Conservation (phyloP, 2,888 invertebrate genomes). For the Hemistola chrysoprasaria region DNA sequence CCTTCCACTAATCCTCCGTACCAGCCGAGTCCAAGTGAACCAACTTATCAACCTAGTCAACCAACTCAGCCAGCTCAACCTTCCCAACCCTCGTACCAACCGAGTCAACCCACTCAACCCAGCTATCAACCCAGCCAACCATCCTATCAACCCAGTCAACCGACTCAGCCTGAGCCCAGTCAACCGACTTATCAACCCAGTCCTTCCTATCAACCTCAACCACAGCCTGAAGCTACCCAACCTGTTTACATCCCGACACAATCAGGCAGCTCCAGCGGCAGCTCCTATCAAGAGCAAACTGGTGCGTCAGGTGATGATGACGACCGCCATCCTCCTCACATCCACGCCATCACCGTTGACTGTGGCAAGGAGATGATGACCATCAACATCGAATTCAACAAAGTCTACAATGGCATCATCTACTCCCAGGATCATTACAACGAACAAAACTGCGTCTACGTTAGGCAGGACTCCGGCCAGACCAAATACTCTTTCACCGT, state of each 20-base stretch:
- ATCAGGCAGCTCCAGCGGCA: slow-evolving; percentile 13
- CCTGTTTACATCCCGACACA: slow-evolving; percentile 26
- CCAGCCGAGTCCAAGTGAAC: slow-evolving; percentile 23
- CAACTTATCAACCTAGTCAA: slow-evolving; percentile 25
- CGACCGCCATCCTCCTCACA: slow-evolving; percentile 87
- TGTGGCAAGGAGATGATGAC: slow-evolving; percentile 93
- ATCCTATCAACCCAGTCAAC: slow-evolving; percentile 34
- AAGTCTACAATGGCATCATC: slow-evolving; percentile 88
- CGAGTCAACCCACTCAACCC: slow-evolving; percentile 36
- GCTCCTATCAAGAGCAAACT: slow-evolving; percentile 31
- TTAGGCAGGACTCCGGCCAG: slow-evolving; percentile 86
- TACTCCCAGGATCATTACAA: slow-evolving; percentile 89
- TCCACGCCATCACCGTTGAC: slow-evolving; percentile 88
- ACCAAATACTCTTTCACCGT: slow-evolving; percentile 88
- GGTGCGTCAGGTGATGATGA: slow-evolving; percentile 74
- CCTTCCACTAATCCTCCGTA: slow-evolving; percentile 42
- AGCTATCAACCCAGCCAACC: slow-evolving; percentile 40
- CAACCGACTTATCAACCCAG: slow-evolving; percentile 31
- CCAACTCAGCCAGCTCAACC: slow-evolving; percentile 18
- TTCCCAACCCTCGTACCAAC: slow-evolving; percentile 30
- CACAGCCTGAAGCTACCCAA: slow-evolving; percentile 29
- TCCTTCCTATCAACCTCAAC: slow-evolving; percentile 20
- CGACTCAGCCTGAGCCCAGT: slow-evolving; percentile 32
- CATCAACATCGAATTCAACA: slow-evolving; percentile 89
- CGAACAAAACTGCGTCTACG: slow-evolving; percentile 87